Percentiles rank a stretch among this genome's conserved stretches.
phyloP scores from a whole-genome alignment of 1,140 invertebrate genomes.

The Caenorhabditis briggsae region DNA sequence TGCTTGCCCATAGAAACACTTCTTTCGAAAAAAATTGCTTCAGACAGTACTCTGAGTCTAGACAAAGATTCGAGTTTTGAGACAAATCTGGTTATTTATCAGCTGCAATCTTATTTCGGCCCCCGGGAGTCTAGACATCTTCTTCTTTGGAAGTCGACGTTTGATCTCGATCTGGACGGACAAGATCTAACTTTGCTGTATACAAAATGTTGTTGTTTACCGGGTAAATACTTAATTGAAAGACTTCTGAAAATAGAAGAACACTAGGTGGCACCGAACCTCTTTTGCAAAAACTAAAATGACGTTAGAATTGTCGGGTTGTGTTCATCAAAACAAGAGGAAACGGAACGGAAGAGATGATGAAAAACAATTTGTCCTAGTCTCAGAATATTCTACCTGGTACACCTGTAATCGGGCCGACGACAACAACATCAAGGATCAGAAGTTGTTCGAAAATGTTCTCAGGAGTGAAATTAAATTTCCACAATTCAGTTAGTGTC shows the following conservation, averaged over 20 bases:
- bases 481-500: no score
- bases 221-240: background rate
- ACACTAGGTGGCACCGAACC: background rate
- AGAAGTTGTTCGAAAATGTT: no score
- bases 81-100: constrained; percentile 3
- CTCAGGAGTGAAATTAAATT: no score
- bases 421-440: background rate
- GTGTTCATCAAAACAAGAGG: background rate
- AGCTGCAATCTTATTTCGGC: constrained; percentile 20
- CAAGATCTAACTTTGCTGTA: no score
- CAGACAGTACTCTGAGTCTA: background rate
- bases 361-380: constrained; percentile 7
- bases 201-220: no score
- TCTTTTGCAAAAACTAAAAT: background rate
- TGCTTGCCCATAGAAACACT: background rate
- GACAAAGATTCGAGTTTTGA: background rate
- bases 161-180: background rate
- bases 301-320: background rate
- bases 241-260: background rate
- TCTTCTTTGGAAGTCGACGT: no score
- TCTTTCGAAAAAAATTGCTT: background rate
- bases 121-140: constrained; percentile 6
- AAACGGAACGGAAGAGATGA: background rate
- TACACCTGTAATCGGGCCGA: background rate
- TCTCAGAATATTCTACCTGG: background rate